Conservation (phyloP, 2,888 invertebrate species). For the Melinaea menophilus region DNA sequence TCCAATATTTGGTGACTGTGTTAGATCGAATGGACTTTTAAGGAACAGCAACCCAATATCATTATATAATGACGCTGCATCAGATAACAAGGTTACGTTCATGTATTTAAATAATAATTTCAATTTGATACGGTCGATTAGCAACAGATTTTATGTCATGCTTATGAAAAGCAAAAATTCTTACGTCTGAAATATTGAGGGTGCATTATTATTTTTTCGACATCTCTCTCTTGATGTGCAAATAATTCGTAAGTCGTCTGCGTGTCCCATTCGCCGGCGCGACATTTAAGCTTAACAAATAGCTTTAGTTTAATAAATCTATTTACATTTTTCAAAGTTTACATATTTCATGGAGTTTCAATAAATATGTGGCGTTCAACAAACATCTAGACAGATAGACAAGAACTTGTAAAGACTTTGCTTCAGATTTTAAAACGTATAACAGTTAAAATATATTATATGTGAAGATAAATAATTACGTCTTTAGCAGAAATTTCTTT, state of each 20-base stretch:
- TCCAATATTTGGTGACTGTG: slow-evolving; percentile 77
- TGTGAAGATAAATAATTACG: slow-evolving; percentile 1
- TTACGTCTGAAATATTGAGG: slow-evolving; percentile 58
- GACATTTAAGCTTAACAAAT: slow-evolving; percentile 24
- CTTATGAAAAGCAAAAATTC: not conserved
- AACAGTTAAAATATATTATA: no score
- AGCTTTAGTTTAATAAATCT: not conserved
- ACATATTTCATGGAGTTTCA: no score
- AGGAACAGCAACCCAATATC: slow-evolving; percentile 27
- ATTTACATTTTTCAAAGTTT: not conserved
- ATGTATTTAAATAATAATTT: not conserved
- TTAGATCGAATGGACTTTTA: slow-evolving; percentile 31
- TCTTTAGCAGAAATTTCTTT: slow-evolving; percentile 1
- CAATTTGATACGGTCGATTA: not conserved
- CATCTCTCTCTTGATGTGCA: slow-evolving; percentile 80
- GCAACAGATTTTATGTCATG: not conserved
- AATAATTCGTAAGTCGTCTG: slow-evolving; percentile 78
- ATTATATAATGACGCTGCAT: slow-evolving; percentile 53
- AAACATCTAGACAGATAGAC: no score
- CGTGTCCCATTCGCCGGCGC: slow-evolving; percentile 86
- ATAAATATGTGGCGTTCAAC: no score
- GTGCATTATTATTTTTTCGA: slow-evolving; percentile 75
- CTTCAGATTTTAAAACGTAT: no score
- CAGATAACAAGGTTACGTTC: not conserved
- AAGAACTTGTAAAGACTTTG: no score